phyloP scores from a whole-genome alignment of 2,888 invertebrate genomes.

The Clivina fossor region DNA sequence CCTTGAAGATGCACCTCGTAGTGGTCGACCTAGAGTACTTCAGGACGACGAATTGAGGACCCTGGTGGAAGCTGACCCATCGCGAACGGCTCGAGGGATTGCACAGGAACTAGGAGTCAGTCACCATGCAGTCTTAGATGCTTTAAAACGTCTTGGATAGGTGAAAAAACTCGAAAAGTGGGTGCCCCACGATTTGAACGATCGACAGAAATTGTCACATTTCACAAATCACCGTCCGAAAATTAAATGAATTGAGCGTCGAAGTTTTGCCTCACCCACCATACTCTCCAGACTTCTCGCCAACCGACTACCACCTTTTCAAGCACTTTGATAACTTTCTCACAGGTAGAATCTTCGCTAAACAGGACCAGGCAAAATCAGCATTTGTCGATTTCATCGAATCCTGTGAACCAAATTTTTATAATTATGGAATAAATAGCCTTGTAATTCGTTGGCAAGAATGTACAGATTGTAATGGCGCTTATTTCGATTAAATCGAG shows the following conservation, averaged over 20 bases:
- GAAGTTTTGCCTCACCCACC: constrained; percentile 31
- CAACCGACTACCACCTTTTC: constrained; percentile 34
- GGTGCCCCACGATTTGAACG: too few relatives aligned
- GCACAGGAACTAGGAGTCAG: too few relatives aligned
- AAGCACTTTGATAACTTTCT: too few relatives aligned
- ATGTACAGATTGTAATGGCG: constrained; percentile 20
- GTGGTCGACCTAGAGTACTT: too few relatives aligned
- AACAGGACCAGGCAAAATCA: neutral
- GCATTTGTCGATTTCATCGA: constrained; percentile 1
- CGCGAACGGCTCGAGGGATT: too few relatives aligned
- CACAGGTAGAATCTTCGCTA: too few relatives aligned
- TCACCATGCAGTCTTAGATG: too few relatives aligned
- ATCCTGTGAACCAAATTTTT: neutral
- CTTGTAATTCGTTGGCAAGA: constrained; percentile 17
- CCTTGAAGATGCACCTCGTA: too few relatives aligned
- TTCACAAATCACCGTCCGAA: too few relatives aligned
- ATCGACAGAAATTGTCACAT: constrained; percentile 19
- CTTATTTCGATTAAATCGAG: constrained; percentile 15
- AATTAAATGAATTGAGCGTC: constrained; percentile 27
- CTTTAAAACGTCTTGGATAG: constrained; percentile 26
- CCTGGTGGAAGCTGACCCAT: too few relatives aligned
- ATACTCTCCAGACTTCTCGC: constrained; percentile 32
- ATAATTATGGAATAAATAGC: constrained; percentile 22
- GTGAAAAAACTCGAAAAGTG: constrained; percentile 36
- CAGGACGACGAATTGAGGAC: too few relatives aligned